Evolutionary conservation across 2,113 vertebrate species (phyloP).

Genomic region (Trematomus loennbergii): DNA sequence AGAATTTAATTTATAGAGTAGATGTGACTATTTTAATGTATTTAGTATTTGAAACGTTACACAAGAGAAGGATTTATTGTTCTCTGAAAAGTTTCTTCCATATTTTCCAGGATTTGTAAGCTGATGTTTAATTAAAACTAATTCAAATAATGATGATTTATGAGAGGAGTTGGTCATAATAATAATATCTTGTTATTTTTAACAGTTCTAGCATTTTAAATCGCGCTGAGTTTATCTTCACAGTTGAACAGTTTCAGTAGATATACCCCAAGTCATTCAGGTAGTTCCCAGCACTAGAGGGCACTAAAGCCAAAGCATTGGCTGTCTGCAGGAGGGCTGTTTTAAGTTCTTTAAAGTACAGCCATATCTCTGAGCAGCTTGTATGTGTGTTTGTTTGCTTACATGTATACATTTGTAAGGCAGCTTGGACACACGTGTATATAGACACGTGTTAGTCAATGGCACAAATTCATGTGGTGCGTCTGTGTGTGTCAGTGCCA

Average conservation of each 20-base stretch:
- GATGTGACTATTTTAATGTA: not conserved
- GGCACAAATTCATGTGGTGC: constrained; percentile 48
- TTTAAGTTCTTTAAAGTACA: constrained; percentile 59
- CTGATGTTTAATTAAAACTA: not conserved
- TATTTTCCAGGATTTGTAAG: not conserved
- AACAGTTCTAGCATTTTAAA: not conserved
- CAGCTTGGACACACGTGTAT: constrained; percentile 48
- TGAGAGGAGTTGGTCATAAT: not conserved
- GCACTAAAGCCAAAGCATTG: constrained; percentile 82
- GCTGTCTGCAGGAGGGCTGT: constrained; percentile 16
- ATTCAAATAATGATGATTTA: not conserved
- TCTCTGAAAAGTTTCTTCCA: not conserved
- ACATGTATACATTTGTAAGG: constrained; percentile 64
- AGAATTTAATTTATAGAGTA: not conserved
- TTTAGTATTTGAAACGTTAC: constrained; percentile 1
- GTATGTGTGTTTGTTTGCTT: constrained; percentile 54
- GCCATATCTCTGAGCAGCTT: constrained; percentile 64
- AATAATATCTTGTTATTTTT: not conserved
- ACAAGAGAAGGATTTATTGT: not conserved
- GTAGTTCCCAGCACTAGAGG: constrained; percentile 79
- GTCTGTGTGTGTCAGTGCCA: constrained; percentile 39
- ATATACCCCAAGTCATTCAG: constrained; percentile 12
- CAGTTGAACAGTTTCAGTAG: constrained; percentile 30
- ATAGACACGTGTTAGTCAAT: constrained; percentile 46
- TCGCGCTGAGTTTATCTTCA: constrained; percentile 14